phyloP scores from a whole-genome alignment of 2,113 vertebrate genomes.

The Centropus unirufus region DNA sequence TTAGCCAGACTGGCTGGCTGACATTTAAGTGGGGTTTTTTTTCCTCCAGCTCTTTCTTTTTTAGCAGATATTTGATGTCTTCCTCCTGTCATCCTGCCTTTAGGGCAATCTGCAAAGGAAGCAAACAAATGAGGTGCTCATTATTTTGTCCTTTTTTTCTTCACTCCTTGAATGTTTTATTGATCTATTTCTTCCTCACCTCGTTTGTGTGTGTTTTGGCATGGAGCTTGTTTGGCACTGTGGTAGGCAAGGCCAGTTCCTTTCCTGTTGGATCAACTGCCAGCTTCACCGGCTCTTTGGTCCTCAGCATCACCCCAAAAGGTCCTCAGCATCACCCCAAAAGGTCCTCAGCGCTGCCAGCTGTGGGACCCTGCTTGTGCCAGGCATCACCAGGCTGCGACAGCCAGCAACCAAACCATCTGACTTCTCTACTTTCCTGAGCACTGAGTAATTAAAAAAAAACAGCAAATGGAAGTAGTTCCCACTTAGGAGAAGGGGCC shows the following conservation, averaged over 20 bases:
- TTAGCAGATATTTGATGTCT: neutral
- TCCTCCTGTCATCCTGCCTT: neutral
- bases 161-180: neutral
- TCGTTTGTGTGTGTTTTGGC: neutral
- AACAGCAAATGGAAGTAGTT: neutral
- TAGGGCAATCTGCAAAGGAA: neutral
- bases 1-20: neutral
- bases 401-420: neutral
- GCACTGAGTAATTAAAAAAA: neutral
- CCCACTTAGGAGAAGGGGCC: neutral
- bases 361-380: accelerated
- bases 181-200: neutral
- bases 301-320: no score
- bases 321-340: accelerated
- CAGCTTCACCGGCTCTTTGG: neutral
- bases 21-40: neutral
- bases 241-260: neutral
- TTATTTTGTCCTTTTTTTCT: neutral
- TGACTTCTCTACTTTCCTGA: neutral
- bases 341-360: neutral
- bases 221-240: neutral
- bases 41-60: neutral
- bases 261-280: neutral
- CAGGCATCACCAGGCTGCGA: neutral
- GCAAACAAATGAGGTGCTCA: neutral